Base-by-base conservation (phyloP, 2,888 invertebrate species). In the Entomobrya multifasciata region DNA sequence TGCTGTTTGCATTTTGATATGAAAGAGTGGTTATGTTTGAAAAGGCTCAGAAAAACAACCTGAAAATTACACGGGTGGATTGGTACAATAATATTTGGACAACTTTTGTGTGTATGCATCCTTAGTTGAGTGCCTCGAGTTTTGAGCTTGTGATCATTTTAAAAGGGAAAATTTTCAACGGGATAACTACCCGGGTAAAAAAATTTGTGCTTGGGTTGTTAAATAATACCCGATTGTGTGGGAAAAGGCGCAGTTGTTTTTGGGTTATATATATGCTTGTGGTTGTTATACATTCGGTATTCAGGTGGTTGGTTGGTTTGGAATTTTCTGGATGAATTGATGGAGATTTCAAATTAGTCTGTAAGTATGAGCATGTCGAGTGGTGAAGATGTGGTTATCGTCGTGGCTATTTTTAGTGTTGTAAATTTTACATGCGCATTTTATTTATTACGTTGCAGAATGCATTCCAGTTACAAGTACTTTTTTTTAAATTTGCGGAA, bases 1-100 rank as follows among this genome's bases (percentile, higher is more conserved):
- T 36, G 55, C 20, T 25, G 77, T 36, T 17, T 57, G 10, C 36
- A n/a, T 80, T 82, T 17, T 27, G n/a, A 67, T 15, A 13, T 67
- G 41, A 15, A 30, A 11, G 17, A 20, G 22, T 13, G 47, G 22
- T 70, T 60, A 22, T 25, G 5, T 17, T n/a, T 36, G 36, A 36
- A 4, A 36, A 36, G n/a, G 25, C n/a, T 41, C 11, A 3, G 41
- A 47, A 47, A 17, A 2, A 11, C 10, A 72, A 22, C 13, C 77
- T 62, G 70, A 47, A 86, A 89, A 89, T 89, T 89, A 89, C 89
- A 89, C 89, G 89, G 86, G 86, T 81, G 84, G 81, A 83, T 87
- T 86, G 8, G 86, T 83, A 77, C 84, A 89, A 89, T 89, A 89
- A 89, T 89, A 89, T 89, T 89, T 89, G 86, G 79, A 89, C 89